Percentiles rank a stretch among this genome's conserved stretches.
Evolutionary conservation across 2,113 vertebrate genomes (phyloP).

Genomic region (Rhea pennata): DNA sequence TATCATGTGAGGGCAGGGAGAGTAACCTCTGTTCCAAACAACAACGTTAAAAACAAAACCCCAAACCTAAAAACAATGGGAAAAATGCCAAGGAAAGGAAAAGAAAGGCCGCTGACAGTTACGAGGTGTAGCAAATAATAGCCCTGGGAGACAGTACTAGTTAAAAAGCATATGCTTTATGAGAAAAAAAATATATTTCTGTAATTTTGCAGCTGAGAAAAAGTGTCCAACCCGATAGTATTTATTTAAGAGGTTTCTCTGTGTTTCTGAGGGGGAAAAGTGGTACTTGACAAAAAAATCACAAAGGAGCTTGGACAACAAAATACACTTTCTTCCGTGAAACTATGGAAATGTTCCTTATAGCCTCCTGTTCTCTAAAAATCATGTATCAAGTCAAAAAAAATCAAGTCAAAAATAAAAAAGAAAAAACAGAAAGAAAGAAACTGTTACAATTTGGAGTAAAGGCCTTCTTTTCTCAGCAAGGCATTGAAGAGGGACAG

Average conservation of each 20-base stretch:
- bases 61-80: background rate
- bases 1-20: slow-evolving; percentile 4
- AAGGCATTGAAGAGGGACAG: background rate
- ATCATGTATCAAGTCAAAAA: background rate
- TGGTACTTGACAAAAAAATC: background rate
- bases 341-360: background rate
- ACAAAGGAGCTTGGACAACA: background rate
- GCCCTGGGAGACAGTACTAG: background rate
- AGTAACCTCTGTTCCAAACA: slow-evolving; percentile 21
- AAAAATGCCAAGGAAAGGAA: slow-evolving; percentile 20
- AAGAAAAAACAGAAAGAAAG: background rate
- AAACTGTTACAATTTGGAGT: background rate
- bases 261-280: background rate
- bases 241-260: slow-evolving; percentile 20
- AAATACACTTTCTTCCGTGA: background rate
- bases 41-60: slow-evolving; percentile 17
- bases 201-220: background rate
- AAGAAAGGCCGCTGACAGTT: slow-evolving; percentile 5
- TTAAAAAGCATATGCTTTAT: background rate
- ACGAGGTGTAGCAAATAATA: slow-evolving; percentile 6
- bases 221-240: background rate
- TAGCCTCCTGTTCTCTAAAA: background rate
- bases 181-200: background rate
- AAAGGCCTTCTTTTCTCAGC: background rate
- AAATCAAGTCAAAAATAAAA: background rate